These are phyloP conservation scores for Alethe castanea DNA, from an alignment of 2,113 vertebrate species.

Conservation along the genomic window DNA sequence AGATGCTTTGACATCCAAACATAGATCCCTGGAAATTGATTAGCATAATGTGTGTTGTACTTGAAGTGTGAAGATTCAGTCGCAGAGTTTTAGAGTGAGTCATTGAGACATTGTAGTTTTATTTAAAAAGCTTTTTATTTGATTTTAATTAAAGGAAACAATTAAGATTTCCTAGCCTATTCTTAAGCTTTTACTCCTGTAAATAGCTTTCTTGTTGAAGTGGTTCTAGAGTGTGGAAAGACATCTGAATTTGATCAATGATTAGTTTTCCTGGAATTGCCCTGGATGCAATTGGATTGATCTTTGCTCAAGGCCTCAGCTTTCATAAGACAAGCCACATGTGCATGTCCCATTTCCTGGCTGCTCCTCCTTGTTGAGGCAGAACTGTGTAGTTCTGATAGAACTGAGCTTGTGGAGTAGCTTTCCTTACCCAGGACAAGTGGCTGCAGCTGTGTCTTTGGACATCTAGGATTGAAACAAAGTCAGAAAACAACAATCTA, in stretches of 20 bases:
- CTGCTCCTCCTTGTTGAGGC: not conserved
- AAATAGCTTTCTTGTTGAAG: not conserved
- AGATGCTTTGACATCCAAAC: not conserved
- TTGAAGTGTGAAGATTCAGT: not conserved
- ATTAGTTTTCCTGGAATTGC: not conserved
- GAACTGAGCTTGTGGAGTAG: not conserved
- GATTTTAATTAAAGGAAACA: not conserved
- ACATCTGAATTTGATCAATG: not conserved
- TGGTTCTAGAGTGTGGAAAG: not conserved
- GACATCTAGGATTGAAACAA: not conserved
- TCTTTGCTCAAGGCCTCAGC: not conserved
- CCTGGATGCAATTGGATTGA: not conserved
- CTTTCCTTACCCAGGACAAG: not conserved
- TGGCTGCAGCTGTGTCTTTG: not conserved
- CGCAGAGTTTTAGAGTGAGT: not conserved
- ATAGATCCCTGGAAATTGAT: not conserved
- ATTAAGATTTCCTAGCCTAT: not conserved
- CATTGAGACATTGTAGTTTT: not conserved
- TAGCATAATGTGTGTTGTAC: not conserved
- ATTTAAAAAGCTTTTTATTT: not conserved
- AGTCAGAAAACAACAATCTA: not conserved
- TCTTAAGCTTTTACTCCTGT: not conserved
- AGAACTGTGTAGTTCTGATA: not conserved
- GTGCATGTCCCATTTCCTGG: not conserved
- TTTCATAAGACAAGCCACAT: not conserved